Conservation (phyloP, 1,140 invertebrate genomes). For the Drosophila trapezifrons region DNA sequence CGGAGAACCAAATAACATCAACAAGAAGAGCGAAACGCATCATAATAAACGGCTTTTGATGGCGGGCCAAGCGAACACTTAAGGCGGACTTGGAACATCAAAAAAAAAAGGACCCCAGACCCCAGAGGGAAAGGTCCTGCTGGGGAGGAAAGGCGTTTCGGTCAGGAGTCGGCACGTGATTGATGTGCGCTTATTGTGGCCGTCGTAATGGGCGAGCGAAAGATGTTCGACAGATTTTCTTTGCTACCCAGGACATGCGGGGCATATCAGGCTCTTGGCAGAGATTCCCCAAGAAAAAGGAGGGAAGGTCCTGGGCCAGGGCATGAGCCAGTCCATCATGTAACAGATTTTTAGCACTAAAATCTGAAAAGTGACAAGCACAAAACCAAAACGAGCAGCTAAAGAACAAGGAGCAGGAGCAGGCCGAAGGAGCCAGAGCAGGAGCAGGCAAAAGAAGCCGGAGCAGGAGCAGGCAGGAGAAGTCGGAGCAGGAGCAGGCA, state of each 20-base stretch:
- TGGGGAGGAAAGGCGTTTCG: constrained; percentile 6
- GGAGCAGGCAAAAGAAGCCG: not conserved
- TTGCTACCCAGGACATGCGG: not conserved
- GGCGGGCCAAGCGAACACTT: constrained; percentile 45
- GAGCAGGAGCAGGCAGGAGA: too few relatives aligned
- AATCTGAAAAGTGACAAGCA: constrained; percentile 9
- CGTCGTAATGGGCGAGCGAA: constrained; percentile 27
- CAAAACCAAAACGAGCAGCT: not conserved
- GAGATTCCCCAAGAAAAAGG: not conserved
- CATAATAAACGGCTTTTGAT: constrained; percentile 80
- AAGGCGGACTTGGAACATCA: constrained; percentile 26
- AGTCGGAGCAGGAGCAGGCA: not conserved
- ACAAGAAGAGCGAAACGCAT: constrained; percentile 55
- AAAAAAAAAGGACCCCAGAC: constrained; percentile 4
- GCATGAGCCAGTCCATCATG: not conserved
- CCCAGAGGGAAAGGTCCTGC: not conserved
- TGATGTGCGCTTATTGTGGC: constrained; percentile 59
- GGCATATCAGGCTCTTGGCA: not conserved
- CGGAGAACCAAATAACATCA: constrained; percentile 11
- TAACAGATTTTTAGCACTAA: not conserved
- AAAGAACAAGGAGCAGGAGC: not conserved
- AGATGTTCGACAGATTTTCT: constrained; percentile 35
- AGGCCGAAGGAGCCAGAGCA: too few relatives aligned
- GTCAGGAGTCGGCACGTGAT: constrained; percentile 57
- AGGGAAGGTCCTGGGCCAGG: not conserved